These are phyloP conservation scores for Littorina saxatilis DNA, from an alignment of 1,140 invertebrate genomes.

Conservation along the genomic window DNA sequence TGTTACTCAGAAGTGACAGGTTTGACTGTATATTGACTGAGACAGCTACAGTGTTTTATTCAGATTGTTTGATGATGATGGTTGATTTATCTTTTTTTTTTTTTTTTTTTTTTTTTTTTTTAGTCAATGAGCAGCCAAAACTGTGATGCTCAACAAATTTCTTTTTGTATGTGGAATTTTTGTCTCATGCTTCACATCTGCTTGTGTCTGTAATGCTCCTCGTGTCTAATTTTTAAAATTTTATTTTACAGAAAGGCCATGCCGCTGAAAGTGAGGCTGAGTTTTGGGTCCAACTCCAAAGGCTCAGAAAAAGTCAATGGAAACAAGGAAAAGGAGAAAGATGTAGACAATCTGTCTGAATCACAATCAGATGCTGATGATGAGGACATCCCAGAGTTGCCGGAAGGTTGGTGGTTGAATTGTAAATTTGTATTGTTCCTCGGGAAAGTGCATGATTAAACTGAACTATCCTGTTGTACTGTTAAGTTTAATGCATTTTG, in stretches of 20 bases:
- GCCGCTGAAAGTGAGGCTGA: conserved; percentile 27
- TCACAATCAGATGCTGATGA: conserved; percentile 23
- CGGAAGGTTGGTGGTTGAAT: conserved; percentile 42
- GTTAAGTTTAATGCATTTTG: neutral
- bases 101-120: too few relatives aligned
- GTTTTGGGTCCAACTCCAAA: conserved; percentile 7
- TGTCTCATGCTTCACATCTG: too few relatives aligned
- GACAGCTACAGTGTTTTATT: too few relatives aligned
- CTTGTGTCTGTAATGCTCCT: too few relatives aligned
- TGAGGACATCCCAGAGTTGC: conserved; percentile 39
- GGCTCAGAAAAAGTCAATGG: neutral
- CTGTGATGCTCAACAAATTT: too few relatives aligned
- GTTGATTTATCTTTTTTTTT: too few relatives aligned
- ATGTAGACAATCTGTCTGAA: conserved; percentile 29
- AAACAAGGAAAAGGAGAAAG: conserved; percentile 16
- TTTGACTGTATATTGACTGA: too few relatives aligned
- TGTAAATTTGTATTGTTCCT: conserved; percentile 9
- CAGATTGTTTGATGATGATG: too few relatives aligned
- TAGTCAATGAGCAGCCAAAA: too few relatives aligned
- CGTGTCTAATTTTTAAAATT: too few relatives aligned
- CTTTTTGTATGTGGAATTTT: too few relatives aligned
- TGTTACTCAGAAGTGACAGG: too few relatives aligned
- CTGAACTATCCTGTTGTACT: neutral
- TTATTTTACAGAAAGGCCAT: conserved; percentile 20
- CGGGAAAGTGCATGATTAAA: neutral